phyloP scores from a whole-genome alignment of 2,797 vertebrate species.

The Steatocranus sp. region DNA sequence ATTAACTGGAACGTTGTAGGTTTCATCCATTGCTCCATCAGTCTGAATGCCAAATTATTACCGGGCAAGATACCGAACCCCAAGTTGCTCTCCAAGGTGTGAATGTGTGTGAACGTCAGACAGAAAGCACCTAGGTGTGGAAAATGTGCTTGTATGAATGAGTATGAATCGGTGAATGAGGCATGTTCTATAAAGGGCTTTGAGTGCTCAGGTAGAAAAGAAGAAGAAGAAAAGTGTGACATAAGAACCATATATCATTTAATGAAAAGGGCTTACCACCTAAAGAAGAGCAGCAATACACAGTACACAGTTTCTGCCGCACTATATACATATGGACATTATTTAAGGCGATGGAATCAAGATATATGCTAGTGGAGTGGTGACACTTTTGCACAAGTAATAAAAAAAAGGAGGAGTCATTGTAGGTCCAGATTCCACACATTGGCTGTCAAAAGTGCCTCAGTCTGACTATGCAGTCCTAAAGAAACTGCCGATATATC shows the following conservation, averaged over 20 bases:
- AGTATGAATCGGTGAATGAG: not conserved
- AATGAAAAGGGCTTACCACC: not conserved
- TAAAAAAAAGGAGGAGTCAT: not conserved
- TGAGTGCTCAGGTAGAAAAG: not conserved
- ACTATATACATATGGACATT: not conserved
- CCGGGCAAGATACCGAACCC: not conserved
- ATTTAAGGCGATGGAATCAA: not conserved
- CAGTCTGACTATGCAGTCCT: not conserved
- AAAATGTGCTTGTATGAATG: not conserved
- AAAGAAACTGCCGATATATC: not conserved
- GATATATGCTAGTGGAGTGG: not conserved
- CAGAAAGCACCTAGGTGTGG: not conserved
- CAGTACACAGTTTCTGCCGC: not conserved
- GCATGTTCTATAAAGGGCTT: not conserved
- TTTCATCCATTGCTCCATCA: not conserved
- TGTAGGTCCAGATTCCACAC: not conserved
- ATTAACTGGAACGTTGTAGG: accelerated
- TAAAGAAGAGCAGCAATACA: not conserved
- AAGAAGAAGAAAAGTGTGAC: not conserved
- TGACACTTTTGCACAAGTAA: not conserved
- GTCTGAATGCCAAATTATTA: not conserved
- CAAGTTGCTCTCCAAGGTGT: not conserved
- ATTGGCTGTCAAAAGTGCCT: not conserved
- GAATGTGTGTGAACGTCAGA: not conserved
- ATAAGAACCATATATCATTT: not conserved